Percentiles rank a stretch among this genome's conserved stretches.
Evolutionary conservation across 2,797 vertebrate species (phyloP).

Genomic region (Eidolon dupreanum): DNA sequence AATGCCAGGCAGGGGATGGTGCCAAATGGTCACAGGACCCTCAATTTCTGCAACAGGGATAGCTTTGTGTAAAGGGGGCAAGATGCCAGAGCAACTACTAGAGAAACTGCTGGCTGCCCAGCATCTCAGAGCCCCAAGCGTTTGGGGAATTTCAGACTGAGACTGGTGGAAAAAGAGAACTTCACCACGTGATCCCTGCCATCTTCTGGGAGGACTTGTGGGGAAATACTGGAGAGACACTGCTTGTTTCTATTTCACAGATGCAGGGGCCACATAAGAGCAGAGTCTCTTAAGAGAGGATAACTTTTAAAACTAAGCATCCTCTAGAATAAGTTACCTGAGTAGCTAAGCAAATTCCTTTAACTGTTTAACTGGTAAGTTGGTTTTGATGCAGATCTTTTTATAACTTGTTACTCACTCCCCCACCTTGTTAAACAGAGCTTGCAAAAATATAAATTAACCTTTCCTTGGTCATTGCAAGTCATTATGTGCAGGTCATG

Average conservation of each 20-base stretch:
- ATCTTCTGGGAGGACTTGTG: neutral
- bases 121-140: neutral
- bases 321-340: neutral
- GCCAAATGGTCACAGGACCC: slow-evolving; percentile 70
- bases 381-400: neutral
- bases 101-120: slow-evolving; percentile 8
- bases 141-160: slow-evolving; percentile 63
- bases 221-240: neutral
- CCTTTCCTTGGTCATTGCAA: neutral
- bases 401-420: neutral
- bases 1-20: slow-evolving; percentile 49
- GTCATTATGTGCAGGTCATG: neutral
- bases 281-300: neutral
- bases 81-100: slow-evolving; percentile 63
- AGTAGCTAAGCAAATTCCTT: neutral
- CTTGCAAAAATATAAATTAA: neutral
- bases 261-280: neutral
- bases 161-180: slow-evolving; percentile 15
- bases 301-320: neutral
- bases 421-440: neutral
- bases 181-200: neutral
- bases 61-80: slow-evolving; percentile 70
- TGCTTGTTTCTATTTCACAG: neutral
- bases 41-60: slow-evolving; percentile 69
- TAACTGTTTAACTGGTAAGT: neutral